A percentile compares a stretch with the other conserved stretches of the same genome.
Evolutionary conservation across 2,113 vertebrate species (phyloP).

Genomic region (Antennarius striatus): DNA sequence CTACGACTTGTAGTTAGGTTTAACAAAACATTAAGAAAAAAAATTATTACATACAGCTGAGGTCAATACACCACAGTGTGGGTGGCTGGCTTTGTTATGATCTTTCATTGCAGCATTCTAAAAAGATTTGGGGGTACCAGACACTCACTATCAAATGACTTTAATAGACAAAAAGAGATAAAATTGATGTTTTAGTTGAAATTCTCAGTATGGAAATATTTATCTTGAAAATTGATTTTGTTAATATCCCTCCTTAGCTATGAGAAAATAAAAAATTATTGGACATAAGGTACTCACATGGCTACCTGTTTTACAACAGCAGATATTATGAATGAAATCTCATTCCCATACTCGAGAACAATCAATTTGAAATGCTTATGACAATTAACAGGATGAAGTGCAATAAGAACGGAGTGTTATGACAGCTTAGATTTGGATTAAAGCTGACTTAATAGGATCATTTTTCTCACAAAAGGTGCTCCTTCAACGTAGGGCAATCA

Average conservation of each 20-base stretch:
- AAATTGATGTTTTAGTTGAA: constrained; percentile 56
- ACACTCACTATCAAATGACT: not conserved
- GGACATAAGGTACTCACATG: constrained; percentile 80
- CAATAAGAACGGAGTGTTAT: constrained; percentile 88
- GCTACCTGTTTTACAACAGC: constrained; percentile 83
- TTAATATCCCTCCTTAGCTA: constrained; percentile 86
- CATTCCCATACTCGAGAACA: constrained; percentile 87
- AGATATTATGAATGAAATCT: constrained; percentile 91
- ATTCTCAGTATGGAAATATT: constrained; percentile 63
- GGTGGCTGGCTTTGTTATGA: not conserved
- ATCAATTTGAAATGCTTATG: constrained; percentile 97
- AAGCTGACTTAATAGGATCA: constrained; percentile 93
- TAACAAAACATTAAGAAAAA: too few species aligned
- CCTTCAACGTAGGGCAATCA: constrained; percentile 91
- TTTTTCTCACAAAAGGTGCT: constrained; percentile 96
- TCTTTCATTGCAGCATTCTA: not conserved
- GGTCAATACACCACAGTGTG: not conserved
- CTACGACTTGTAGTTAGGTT: too few species aligned
- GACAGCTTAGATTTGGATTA: constrained; percentile 97
- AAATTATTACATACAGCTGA: too few species aligned
- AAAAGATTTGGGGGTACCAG: constrained; percentile 5
- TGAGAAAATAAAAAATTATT: constrained; percentile 78
- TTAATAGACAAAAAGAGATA: constrained; percentile 16
- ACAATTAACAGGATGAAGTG: constrained; percentile 91
- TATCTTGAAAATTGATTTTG: constrained; percentile 77